Percentiles rank a stretch among this genome's conserved stretches.
These are phyloP conservation scores for Micronycteris hirsuta DNA, from an alignment of 2,113 vertebrate species.

Conservation along the genomic window DNA sequence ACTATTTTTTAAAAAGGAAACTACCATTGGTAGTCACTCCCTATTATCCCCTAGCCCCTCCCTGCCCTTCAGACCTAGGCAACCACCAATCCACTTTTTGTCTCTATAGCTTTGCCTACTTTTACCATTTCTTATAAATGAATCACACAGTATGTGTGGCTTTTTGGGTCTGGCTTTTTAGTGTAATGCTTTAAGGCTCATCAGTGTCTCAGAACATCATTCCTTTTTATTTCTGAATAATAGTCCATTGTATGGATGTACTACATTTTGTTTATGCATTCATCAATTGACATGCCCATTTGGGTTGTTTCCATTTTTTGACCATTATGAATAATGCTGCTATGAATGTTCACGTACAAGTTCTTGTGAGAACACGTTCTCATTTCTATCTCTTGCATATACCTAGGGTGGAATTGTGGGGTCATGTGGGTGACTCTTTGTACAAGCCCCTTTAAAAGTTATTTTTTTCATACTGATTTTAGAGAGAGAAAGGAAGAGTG, in stretches of 20 bases:
- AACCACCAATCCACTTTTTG: not conserved
- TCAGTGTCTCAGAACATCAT: not conserved
- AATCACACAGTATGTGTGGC: not conserved
- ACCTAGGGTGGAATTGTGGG: not conserved
- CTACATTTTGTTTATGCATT: not conserved
- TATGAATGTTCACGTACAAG: rapidly evolving
- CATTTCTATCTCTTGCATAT: not conserved
- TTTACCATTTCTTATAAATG: not conserved
- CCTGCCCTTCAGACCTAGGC: not conserved
- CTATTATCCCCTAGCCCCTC: no score
- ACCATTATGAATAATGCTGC: not conserved
- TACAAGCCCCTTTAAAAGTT: not conserved
- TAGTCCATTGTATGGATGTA: not conserved
- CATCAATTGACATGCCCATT: not conserved
- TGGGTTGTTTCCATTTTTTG: not conserved
- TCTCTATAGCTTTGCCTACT: not conserved
- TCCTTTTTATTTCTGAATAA: not conserved
- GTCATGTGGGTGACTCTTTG: not conserved
- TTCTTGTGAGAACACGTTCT: not conserved
- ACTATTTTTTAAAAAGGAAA: no score
- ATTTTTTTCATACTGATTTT: no score
- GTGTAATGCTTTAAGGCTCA: not conserved
- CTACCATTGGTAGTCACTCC: not conserved
- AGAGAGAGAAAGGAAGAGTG: no score
- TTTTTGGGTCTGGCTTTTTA: not conserved